Evolutionary conservation across 2,888 invertebrate genomes (phyloP).

Genomic region (Pandemis cinnamomeana): DNA sequence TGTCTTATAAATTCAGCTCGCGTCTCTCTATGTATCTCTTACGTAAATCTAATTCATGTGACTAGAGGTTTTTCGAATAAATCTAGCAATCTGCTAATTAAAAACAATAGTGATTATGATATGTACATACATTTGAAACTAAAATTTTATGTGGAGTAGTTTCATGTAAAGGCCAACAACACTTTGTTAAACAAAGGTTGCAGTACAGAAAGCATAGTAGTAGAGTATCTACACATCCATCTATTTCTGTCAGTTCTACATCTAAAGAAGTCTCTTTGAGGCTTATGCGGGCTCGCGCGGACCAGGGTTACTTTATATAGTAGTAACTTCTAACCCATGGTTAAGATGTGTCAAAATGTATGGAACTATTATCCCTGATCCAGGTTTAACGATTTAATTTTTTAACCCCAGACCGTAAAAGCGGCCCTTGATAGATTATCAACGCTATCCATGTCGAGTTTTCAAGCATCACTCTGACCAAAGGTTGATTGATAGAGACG

Average conservation of each 20-base stretch:
- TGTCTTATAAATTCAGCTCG: constrained; percentile 33
- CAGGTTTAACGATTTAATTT: no score
- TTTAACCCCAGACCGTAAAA: no score
- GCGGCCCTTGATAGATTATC: neutral
- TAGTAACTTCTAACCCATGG: no score
- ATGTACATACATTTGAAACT: constrained; percentile 31
- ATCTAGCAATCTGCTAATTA: constrained; percentile 21
- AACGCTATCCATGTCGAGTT: constrained; percentile 1
- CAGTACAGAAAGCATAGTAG: constrained; percentile 4
- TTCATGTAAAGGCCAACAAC: neutral
- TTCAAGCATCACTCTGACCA: constrained; percentile 32
- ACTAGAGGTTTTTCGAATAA: constrained; percentile 34
- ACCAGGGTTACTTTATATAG: no score
- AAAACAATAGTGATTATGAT: constrained; percentile 27
- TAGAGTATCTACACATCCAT: constrained; percentile 9
- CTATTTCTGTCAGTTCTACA: constrained; percentile 14
- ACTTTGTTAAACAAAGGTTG: constrained; percentile 34
- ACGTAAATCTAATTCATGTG: constrained; percentile 29
- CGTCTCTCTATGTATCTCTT: constrained; percentile 20
- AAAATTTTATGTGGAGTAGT: constrained; percentile 14
- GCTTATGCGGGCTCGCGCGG: constrained; percentile 4
- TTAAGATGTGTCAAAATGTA: no score
- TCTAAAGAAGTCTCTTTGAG: constrained; percentile 35
- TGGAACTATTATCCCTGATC: no score
- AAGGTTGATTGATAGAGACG: constrained; percentile 44